Base-by-base conservation (phyloP, 2,797 vertebrate genomes). In the Melanotaenia nigrans region DNA sequence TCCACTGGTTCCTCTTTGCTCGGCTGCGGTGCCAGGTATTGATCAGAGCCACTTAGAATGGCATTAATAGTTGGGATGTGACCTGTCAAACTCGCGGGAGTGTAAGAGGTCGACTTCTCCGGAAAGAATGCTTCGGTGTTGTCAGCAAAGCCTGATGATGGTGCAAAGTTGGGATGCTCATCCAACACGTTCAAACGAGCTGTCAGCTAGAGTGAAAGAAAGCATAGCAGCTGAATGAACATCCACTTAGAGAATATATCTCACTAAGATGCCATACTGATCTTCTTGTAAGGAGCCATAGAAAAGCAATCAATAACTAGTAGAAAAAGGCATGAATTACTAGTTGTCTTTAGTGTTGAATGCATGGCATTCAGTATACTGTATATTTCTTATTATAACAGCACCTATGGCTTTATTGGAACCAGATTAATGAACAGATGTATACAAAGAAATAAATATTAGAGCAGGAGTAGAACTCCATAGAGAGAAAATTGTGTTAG, bases 201-300 rank as follows among this genome's bases (percentile, higher is more conserved):
- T 75, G 91, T 88, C 94, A 95, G 90, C 85, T 94, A 45, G 57
- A 75, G 89, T 57, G 88, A 81, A 85, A 69, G 81, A 90, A 85
- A 92, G 71, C 82, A 75, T 1, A 85, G 65, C 53, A 73, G 72
- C 78, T 35, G 65, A 85, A 73, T 83, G 72, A 83, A 64, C 22
- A 81, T 77, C 82, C 85, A 71, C 72, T 68, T 79, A 73, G 75
- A 83, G 57, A 71, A 85, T 83, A 79, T 67, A 79, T 88, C 82
- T 74, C 64, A 61, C 67, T 82, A 84, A 53, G 72, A 68, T 51
- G 20, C 85, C 78, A 62, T 67, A 62, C 58, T 79, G 77, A 78
- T 85, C 84, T 76, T 68, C 49, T 73, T 55, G 71, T 89, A 91
- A 92, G 85, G 83, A 81, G 75, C 68, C 84, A 86, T 78, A 87